Conservation (phyloP, 2,113 vertebrate species). For the Eupsittula cactorum region DNA sequence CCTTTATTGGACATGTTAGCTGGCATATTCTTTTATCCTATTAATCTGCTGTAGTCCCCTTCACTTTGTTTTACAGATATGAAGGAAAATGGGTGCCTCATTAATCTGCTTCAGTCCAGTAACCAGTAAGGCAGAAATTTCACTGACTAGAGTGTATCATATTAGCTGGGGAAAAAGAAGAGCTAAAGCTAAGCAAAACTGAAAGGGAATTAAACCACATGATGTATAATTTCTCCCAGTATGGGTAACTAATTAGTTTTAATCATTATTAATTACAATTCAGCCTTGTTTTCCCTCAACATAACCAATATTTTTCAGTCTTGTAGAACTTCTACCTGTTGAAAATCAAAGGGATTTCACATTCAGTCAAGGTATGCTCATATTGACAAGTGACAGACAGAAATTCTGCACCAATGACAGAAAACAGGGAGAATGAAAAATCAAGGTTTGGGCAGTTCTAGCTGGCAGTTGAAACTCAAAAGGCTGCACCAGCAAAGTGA, state of each 20-base stretch:
- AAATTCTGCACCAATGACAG: not conserved
- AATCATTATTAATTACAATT: not conserved
- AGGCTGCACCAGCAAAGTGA: not conserved
- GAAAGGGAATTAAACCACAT: not conserved
- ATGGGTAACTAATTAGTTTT: not conserved
- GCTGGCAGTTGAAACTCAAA: not conserved
- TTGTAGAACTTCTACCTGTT: not conserved
- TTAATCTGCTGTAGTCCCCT: not conserved
- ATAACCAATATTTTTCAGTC: not conserved
- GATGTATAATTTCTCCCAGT: not conserved
- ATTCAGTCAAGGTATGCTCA: not conserved
- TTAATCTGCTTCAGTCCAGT: not conserved
- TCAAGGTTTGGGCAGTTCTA: not conserved
- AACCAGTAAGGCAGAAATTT: not conserved
- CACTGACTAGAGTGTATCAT: not conserved
- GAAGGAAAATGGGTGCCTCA: conserved; percentile 1
- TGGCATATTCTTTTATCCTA: not conserved
- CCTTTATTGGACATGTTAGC: not conserved
- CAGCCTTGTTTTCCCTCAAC: not conserved
- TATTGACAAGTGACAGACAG: not conserved
- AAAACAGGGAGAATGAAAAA: not conserved
- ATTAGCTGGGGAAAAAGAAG: not conserved
- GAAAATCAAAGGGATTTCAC: not conserved
- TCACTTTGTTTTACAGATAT: not conserved
- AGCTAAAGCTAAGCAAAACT: not conserved